Percentiles rank a stretch among this genome's conserved stretches.
These are phyloP conservation scores for Athene noctua DNA, from an alignment of 2,113 vertebrate genomes.

Conservation along the genomic window DNA sequence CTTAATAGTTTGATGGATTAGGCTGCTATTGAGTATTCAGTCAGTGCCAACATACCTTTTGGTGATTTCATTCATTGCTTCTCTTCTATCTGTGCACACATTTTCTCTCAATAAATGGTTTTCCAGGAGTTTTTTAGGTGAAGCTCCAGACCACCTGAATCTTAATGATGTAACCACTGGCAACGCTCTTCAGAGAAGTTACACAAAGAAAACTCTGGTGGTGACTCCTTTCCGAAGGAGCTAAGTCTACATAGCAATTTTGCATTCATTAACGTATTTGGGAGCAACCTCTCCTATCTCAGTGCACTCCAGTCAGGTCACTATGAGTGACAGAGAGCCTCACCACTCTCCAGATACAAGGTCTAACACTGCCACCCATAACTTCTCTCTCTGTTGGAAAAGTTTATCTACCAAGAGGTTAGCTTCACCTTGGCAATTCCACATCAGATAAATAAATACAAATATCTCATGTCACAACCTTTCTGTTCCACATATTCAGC, in stretches of 20 bases:
- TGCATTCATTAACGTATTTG: neutral
- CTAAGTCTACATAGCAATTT: neutral
- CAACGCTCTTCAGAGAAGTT: neutral
- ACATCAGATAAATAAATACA: constrained; percentile 42
- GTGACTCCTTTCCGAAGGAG: neutral
- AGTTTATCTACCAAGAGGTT: neutral
- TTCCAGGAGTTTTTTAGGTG: neutral
- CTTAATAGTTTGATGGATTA: neutral
- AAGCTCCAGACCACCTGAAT: neutral
- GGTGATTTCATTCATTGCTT: neutral
- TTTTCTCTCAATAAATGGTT: neutral
- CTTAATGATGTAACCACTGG: neutral
- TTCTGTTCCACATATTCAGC: constrained; percentile 26
- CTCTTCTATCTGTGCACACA: neutral
- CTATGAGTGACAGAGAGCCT: neutral
- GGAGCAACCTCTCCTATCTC: neutral
- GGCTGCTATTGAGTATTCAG: neutral
- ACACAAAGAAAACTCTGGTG: neutral
- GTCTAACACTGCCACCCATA: neutral
- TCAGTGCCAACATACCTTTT: neutral
- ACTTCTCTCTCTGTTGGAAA: neutral
- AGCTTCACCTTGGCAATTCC: constrained; percentile 35
- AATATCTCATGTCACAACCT: neutral
- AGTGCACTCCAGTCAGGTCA: neutral
- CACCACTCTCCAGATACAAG: neutral